Base-by-base conservation (phyloP, 2,888 invertebrate genomes). In the Caradrina kadenii region DNA sequence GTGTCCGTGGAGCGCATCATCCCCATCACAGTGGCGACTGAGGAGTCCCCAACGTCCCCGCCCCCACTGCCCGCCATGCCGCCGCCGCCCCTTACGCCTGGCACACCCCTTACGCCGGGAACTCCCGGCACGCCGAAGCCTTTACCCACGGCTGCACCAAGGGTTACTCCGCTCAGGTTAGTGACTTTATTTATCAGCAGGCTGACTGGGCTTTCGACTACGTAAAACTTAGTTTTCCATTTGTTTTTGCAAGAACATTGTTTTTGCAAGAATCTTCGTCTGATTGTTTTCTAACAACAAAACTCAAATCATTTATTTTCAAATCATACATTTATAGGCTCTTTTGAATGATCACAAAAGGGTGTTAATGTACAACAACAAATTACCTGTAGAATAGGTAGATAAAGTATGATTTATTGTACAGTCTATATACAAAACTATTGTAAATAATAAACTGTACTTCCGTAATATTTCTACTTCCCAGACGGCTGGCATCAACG, bases 1-100 rank as follows among this genome's bases (percentile, higher is more conserved):
- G 93, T 93, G 26, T 96, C 96, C 0, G 96, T 96, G 87, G 96
- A 96, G 88, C 94, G 96, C 19, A 96, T 96, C 77, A 96, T 96
- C 83, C 96, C 96, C 0, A 96, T 96, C 83, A 92, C 92, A 45
- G 89, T 96, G 90, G 84, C 88, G 19, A 76, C 87, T 0, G 86
- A 87, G 5, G 81, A 83, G 8, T 74, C 86, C 2, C 81, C 83
- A 21, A 74, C 88, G 19, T 72, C 87, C 81, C 31, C 86, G 31
- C 80, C 87, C 0, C 80, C 84, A 11, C 82, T 87, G 50, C 77
- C 82, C 22, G 82, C 87, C 54, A 52, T 54, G 56, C 60, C 59
- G 19, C 73, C 74, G n/a, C 64, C 63, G 17, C 65, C 87, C 0
- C 76, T 81, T 35, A 81, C 88, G 35, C 75, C 87, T 77, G 21